Base-by-base conservation (phyloP, 2,888 invertebrate species). In the Melitaea athalia region DNA sequence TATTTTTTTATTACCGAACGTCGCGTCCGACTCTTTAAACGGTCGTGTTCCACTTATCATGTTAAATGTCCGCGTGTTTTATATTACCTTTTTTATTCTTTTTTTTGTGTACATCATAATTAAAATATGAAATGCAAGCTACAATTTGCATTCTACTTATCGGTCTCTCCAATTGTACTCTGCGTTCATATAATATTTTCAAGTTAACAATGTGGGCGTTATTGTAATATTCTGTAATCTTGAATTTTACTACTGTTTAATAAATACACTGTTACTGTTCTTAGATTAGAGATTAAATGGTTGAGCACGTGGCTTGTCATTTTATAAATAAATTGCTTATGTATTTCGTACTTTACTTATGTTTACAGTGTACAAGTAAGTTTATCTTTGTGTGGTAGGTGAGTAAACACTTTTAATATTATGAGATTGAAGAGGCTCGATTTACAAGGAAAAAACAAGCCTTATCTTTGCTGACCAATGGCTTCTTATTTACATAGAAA, bases 151-250 rank as follows among this genome's bases (percentile, higher is more conserved):
- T 55, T 47, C 55, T 38, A 33, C 42, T 61, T 62, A 57, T 67
- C 66, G 15, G 11, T 15, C 8, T 10, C 12, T 42, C 38, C 7
- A 10, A 42, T 33, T 33, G 53, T 55, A 31, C 15, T 31, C 15
- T 55, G 55, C 11, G 15, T 57, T 14, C 49, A 55, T 55, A 55
- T 66, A 61, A 47, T 60, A 53, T 49, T 49, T 57, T 38, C 55
- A n/a, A 67, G 53, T 55, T 53, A 60, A 61, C 53, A 17, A 53
- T 62, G 80, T 81, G 79, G 82, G 83, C 80, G 79, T 81, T 82
- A 81, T 79, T 81, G 80, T 80, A 78, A 77, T 79, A 78, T 69
- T 69, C 63, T 60, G 60, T 63, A 64, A 72, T 72, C 67, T 64
- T 64, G 53, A 67, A 69, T 69, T 71, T 45, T 61, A 66, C 66